These are phyloP conservation scores for Petrophora chlorosata DNA, from an alignment of 2,888 invertebrate genomes.

Conservation along the genomic window DNA sequence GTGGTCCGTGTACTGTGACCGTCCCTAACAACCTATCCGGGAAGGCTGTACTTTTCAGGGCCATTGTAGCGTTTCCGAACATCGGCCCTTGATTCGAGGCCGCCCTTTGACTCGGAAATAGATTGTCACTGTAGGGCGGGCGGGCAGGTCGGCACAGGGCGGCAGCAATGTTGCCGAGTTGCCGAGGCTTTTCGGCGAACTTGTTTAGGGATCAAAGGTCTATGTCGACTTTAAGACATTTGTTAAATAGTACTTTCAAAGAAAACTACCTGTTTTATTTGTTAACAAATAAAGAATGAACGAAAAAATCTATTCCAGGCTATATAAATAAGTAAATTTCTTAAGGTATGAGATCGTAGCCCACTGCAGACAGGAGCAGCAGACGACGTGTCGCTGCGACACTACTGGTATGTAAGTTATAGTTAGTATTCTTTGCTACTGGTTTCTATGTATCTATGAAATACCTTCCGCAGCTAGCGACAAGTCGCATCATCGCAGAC, in stretches of 20 bases:
- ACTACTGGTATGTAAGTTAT: too few relatives aligned
- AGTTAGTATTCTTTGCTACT: too few relatives aligned
- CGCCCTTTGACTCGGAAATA: conserved; percentile 35
- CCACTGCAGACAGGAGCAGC: too few relatives aligned
- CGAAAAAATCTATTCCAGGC: too few relatives aligned
- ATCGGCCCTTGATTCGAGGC: conserved; percentile 31
- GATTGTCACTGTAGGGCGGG: conserved; percentile 22
- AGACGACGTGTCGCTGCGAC: too few relatives aligned
- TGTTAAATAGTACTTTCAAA: too few relatives aligned
- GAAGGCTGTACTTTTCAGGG: conserved; percentile 22
- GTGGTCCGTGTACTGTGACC: neutral
- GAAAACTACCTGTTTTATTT: neutral
- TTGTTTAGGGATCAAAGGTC: conserved; percentile 14
- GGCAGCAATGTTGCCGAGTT: conserved; percentile 1
- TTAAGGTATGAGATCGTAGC: too few relatives aligned
- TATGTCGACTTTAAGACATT: neutral
- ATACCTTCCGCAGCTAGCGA: too few relatives aligned
- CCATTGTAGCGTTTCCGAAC: conserved; percentile 23
- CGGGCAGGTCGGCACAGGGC: neutral
- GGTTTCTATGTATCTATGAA: too few relatives aligned
- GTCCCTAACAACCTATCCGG: conserved; percentile 12
- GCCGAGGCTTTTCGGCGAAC: conserved; percentile 9
- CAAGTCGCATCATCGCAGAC: too few relatives aligned
- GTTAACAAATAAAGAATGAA: neutral
- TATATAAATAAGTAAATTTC: too few relatives aligned